These are phyloP conservation scores for Lepidocyrtoides sp. DNA, from an alignment of 2,888 invertebrate species.

Conservation along the genomic window DNA sequence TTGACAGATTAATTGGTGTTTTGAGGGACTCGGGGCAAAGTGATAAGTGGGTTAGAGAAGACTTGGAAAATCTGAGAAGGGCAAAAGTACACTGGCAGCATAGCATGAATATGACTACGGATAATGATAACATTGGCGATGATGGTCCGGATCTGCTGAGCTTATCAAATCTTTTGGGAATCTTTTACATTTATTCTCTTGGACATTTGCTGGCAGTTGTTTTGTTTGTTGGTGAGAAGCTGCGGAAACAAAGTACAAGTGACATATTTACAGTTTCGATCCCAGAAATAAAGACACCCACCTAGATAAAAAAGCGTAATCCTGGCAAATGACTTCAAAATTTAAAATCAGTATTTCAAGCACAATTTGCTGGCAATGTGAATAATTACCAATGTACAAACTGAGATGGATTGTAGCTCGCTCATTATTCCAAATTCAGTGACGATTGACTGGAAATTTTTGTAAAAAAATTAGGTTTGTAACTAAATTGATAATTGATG, in stretches of 20 bases:
- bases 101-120: not conserved
- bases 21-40: conserved; percentile 38
- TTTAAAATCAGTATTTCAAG: too few relatives aligned
- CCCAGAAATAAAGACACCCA: too few relatives aligned
- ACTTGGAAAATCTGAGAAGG: not conserved
- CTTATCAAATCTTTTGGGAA: conserved; percentile 55
- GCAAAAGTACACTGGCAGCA: not conserved
- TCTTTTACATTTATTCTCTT: conserved; percentile 50
- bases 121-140: not conserved
- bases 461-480: too few relatives aligned
- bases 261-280: too few relatives aligned
- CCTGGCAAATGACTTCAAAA: too few relatives aligned
- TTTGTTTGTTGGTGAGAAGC: conserved; percentile 8
- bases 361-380: too few relatives aligned
- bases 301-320: too few relatives aligned
- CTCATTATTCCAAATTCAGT: too few relatives aligned
- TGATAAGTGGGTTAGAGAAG: conserved; percentile 10
- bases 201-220: conserved; percentile 4
- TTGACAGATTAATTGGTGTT: conserved; percentile 33
- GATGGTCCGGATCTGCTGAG: conserved; percentile 9
- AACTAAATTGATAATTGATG: too few relatives aligned
- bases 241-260: not conserved
- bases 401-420: too few relatives aligned
- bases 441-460: too few relatives aligned
- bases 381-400: too few relatives aligned